These are phyloP conservation scores for Automeris io DNA, from an alignment of 2,888 invertebrate genomes.

Conservation along the genomic window DNA sequence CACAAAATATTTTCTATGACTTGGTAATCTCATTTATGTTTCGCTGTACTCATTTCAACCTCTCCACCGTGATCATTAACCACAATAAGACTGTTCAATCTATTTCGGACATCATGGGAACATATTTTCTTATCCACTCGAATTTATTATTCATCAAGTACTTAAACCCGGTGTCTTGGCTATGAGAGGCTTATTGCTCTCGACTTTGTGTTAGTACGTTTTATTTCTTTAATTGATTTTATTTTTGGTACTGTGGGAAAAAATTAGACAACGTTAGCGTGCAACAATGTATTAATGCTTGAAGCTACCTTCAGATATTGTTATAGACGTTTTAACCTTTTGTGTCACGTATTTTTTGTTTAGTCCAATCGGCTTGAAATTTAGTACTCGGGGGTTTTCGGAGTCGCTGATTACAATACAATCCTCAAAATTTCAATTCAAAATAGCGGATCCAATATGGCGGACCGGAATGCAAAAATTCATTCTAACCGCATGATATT, in stretches of 20 bases:
- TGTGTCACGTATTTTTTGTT: no score
- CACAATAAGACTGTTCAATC: not conserved
- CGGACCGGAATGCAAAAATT: no score
- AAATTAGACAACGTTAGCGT: no score
- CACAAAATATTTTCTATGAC: not conserved
- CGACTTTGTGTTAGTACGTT: conserved; percentile 1
- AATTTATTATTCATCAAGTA: conserved; percentile 3
- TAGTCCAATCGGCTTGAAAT: no score
- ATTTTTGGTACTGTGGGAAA: conserved; percentile 4
- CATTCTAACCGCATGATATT: no score
- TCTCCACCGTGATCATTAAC: not conserved
- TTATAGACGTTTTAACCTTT: no score
- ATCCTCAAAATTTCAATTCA: no score
- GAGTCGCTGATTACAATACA: no score
- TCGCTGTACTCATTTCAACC: not conserved
- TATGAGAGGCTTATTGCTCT: not conserved
- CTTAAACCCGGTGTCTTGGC: conserved; percentile 2
- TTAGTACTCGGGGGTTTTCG: no score
- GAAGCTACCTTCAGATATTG: no score
- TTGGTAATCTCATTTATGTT: not conserved
- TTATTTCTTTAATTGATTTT: conserved; percentile 4
- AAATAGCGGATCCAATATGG: no score
- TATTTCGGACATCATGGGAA: conserved; percentile 41
- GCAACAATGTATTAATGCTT: no score
- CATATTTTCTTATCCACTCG: conserved; percentile 27